These are phyloP conservation scores for Musca vetustissima DNA, from an alignment of 1,140 invertebrate species.

Conservation along the genomic window DNA sequence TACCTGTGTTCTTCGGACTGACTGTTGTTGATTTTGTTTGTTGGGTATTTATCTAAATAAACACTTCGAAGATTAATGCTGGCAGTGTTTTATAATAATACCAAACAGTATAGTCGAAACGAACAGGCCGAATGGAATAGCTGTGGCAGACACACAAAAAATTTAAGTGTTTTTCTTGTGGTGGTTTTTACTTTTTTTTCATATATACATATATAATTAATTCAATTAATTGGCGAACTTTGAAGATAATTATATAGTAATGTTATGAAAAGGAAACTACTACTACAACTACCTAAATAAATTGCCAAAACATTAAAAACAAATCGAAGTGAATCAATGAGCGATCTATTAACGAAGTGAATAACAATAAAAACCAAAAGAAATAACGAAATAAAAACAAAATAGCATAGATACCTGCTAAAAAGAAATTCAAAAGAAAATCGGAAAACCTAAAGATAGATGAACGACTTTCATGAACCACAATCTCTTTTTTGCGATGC, in stretches of 20 bases:
- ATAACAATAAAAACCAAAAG: neutral
- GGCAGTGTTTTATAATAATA: conserved; percentile 14
- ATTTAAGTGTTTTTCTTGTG: neutral
- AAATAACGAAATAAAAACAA: neutral
- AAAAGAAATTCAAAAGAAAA: no score
- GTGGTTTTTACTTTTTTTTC: no score
- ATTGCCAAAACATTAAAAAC: neutral
- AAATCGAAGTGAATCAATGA: conserved; percentile 7
- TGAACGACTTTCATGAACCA: no score
- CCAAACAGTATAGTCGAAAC: conserved; percentile 20
- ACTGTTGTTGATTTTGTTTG: neutral
- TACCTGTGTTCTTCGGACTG: no score
- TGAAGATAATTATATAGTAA: no score
- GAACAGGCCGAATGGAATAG: conserved; percentile 14
- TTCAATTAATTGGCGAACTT: no score
- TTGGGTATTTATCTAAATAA: conserved; percentile 4
- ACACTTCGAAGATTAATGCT: neutral
- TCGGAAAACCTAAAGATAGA: no score
- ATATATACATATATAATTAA: no score
- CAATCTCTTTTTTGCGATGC: neutral
- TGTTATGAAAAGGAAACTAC: neutral
- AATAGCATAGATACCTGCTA: no score
- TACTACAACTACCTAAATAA: neutral
- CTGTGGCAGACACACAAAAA: conserved; percentile 12
- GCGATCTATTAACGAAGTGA: neutral